A percentile compares a stretch with the other conserved stretches of the same genome.
Conservation (phyloP, 2,888 invertebrate genomes). For the Imbricaverruca yamaguchii region DNA sequence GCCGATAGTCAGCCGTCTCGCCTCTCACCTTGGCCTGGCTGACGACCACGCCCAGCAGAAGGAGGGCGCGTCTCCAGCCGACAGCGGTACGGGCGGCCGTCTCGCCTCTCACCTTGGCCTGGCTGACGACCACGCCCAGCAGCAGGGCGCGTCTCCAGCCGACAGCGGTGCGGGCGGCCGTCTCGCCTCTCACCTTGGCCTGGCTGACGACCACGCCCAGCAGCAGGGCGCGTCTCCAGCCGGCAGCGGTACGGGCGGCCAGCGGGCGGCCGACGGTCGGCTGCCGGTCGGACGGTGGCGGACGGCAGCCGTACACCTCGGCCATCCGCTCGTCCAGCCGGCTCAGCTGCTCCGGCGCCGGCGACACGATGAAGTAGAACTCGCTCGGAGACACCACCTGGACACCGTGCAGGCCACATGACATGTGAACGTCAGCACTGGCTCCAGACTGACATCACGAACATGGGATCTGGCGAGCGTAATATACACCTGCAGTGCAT, state of each 20-base stretch:
- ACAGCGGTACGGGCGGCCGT: neutral
- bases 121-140: neutral
- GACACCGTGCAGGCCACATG: too few species aligned
- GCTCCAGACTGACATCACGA: too few species aligned
- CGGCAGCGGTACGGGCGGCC: neutral
- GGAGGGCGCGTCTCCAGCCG: too few species aligned
- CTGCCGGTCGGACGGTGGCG: neutral
- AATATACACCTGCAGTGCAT: too few species aligned
- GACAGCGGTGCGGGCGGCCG: neutral
- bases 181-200: neutral
- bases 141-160: slow-evolving; percentile 3
- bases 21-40: too few species aligned
- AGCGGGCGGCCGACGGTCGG: neutral
- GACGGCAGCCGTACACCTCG: neutral
- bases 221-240: slow-evolving; percentile 12
- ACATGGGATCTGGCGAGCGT: too few species aligned
- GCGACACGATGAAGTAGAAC: neutral
- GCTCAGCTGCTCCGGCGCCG: neutral
- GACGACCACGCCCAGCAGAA: too few species aligned
- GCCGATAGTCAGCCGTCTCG: too few species aligned
- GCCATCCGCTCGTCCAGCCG: neutral
- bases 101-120: neutral
- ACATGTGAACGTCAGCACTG: too few species aligned
- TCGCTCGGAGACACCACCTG: neutral
- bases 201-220: neutral